A percentile compares a stretch with the other conserved stretches of the same genome.
These are phyloP conservation scores for Deilephila elpenor DNA, from an alignment of 2,888 invertebrate species.

Conservation along the genomic window DNA sequence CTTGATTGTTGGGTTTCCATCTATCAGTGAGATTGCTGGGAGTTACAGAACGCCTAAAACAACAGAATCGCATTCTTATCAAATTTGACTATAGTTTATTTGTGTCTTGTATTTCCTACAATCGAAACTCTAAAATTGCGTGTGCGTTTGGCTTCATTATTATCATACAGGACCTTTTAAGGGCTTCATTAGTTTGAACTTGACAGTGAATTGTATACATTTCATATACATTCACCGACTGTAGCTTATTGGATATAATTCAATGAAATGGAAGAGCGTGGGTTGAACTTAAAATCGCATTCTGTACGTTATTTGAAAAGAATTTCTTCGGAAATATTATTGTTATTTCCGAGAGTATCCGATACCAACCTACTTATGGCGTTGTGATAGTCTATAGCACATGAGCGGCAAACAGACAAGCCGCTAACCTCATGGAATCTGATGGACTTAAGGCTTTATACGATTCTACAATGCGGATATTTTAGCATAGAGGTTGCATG, in stretches of 20 bases:
- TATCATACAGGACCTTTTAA: conserved; percentile 64
- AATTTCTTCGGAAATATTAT: neutral
- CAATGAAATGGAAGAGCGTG: neutral
- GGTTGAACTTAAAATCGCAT: neutral
- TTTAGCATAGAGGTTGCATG: too few species aligned
- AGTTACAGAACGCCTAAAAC: too few species aligned
- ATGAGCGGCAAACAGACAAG: too few species aligned
- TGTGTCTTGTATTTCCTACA: conserved; percentile 50
- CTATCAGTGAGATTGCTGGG: too few species aligned
- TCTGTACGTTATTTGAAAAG: neutral
- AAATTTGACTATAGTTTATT: conserved; percentile 31
- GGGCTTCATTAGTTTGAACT: conserved; percentile 61
- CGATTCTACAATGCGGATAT: too few species aligned
- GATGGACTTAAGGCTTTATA: too few species aligned
- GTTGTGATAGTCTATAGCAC: too few species aligned
- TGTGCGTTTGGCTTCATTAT: conserved; percentile 64
- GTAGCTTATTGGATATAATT: neutral
- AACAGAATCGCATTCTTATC: too few species aligned
- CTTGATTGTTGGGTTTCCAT: too few species aligned
- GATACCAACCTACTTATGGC: too few species aligned
- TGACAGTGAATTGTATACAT: conserved; percentile 4
- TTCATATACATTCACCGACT: neutral
- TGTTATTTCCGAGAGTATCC: too few species aligned
- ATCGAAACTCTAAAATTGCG: conserved; percentile 65
- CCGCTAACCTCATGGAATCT: too few species aligned